Base-by-base conservation (phyloP, 2,888 invertebrate species). In the Synanthedon tipuliformis region DNA sequence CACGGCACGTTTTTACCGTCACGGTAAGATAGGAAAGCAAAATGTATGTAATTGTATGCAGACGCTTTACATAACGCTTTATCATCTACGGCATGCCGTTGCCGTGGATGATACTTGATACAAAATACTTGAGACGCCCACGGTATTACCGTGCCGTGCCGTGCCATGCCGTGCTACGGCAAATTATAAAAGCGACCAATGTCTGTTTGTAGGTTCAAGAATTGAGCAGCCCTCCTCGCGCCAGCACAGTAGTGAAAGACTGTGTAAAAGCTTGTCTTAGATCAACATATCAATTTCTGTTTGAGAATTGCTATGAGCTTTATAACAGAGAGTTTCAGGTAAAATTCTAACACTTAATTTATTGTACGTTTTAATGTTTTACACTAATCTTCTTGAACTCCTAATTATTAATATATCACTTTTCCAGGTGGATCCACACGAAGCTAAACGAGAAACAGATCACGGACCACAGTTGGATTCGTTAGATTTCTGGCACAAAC, bases 211-310 rank as follows among this genome's bases (percentile, higher is more conserved):
- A 95, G 94, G 98, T 99, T 10, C 98, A 99, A 90, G 99, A 99
- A 79, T 84, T 99, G 62, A 95, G 98, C 54, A 97, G 97, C 87
- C 99, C 99, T 53, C 99, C 99, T 2, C 90, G 99, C 65, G 99
- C 99, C 57, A 97, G 98, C 81, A 96, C 96, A 23, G 99, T 99
- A 48, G 99, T 99, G 52, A 98, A 98, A 89, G 99, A 99, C 88
- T 99, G 99, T 84, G 99, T 98, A 54, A 98, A 97, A 78, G 98
- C 98, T 54, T 99, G 99, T 88, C 93, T 99, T 75, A 92, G 97
- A 78, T 97, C 98, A 59, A 99, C 99, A 64, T 99, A 99, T 89
- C 98, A 99, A 88, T 98, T 99, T 89, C 91, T 99, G 59, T 99
- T 99, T 82, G 99, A 98, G 81, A 98, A 99, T 88, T 99, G 99